A percentile compares a stretch with the other conserved stretches of the same genome.
Conservation (phyloP, 2,888 invertebrate genomes). For the Xanthorhoe spadicearia region DNA sequence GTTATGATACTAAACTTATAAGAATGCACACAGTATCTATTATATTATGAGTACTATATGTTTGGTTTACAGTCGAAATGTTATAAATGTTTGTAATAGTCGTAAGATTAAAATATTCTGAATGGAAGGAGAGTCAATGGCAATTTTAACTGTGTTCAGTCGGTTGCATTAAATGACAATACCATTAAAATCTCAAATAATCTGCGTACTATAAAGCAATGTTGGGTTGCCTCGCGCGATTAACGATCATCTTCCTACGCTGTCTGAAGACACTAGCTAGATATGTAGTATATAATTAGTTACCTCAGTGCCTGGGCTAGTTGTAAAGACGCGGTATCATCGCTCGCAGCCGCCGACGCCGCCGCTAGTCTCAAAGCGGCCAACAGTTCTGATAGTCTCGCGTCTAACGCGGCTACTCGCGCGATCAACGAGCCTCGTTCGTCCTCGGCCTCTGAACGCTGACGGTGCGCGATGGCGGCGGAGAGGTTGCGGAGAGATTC, state of each 20-base stretch:
- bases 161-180: no score
- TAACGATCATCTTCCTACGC: no score
- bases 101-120: background rate
- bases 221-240: no score
- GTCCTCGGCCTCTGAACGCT: conserved; percentile 86
- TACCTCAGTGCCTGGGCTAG: conserved; percentile 39
- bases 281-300: background rate
- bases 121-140: no score
- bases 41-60: no score
- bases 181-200: no score
- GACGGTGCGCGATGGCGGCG: conserved; percentile 90
- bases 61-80: no score
- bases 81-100: no score
- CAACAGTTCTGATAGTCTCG: conserved; percentile 89
- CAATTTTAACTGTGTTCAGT: no score
- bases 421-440: conserved; percentile 65
- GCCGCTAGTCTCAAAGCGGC: conserved; percentile 86
- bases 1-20: no score
- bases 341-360: conserved; percentile 78
- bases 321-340: conserved; percentile 61
- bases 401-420: conserved; percentile 81
- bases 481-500: conserved; percentile 92
- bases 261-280: background rate
- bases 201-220: background rate
- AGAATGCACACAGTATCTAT: no score